Percentiles rank a stretch among this genome's conserved stretches.
phyloP scores from a whole-genome alignment of 2,888 invertebrate genomes.

The Agrotis puta region DNA sequence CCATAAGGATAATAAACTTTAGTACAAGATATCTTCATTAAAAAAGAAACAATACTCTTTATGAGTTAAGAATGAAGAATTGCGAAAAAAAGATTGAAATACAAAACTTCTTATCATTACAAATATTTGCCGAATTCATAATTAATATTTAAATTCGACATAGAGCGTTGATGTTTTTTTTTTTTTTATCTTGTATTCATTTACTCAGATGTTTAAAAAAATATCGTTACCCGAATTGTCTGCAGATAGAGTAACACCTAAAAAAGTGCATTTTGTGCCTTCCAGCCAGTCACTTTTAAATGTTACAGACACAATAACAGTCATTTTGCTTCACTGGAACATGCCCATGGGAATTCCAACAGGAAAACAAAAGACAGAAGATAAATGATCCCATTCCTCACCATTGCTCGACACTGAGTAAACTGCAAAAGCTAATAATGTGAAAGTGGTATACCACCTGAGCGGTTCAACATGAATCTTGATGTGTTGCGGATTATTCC shows the following conservation, averaged over 20 bases:
- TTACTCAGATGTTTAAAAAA: background rate
- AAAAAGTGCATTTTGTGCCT: background rate
- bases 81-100: background rate
- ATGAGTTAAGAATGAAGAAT: background rate
- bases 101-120: background rate
- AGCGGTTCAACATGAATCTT: conserved; percentile 20
- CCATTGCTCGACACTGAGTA: conserved; percentile 36
- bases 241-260: background rate
- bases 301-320: background rate
- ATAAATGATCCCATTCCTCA: conserved; percentile 29
- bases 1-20: background rate
- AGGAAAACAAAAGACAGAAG: conserved; percentile 16
- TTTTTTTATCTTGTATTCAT: background rate
- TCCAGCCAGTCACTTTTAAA: background rate
- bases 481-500: background rate
- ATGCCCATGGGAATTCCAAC: background rate
- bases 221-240: background rate
- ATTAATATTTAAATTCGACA: background rate
- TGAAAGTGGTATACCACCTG: conserved; percentile 16
- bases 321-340: background rate
- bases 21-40: background rate
- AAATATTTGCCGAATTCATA: background rate
- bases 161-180: too few relatives aligned
- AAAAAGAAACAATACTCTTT: background rate
- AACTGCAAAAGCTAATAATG: conserved; percentile 42